Evolutionary conservation across 1,140 invertebrate genomes (phyloP), one percentile per base, ranked within the genome.

Genomic region (Zaprionus lachaisei): DNA sequence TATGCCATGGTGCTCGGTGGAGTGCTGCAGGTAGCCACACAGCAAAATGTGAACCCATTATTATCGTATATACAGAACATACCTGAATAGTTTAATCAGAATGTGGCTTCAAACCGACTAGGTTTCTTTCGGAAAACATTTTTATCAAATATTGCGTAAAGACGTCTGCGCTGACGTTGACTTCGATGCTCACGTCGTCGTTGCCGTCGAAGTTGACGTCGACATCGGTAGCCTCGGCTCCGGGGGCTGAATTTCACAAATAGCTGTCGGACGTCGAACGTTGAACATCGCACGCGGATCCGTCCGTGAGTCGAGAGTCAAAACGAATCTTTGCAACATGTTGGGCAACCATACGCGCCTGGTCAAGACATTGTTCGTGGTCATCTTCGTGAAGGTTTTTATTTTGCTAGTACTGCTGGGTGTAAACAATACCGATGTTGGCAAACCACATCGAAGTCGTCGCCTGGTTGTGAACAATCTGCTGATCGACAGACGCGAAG

Each of bases 141-240:
- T 84, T 84, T 73, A 80, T 68, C 63, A 84, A 84, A 77, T 73
- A 80, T 74, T 66, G 34, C 49, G 20, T 6, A 56, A 54, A 41
- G 24, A 47, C 15, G 5, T 9, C 38, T 9, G n/a, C 31, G 47
- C 20, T 51, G 47, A 24, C 47, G 47, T n/a, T 22, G n/a, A 24
- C 47, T 20, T 9, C 64, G 55, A 22, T 15, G 34, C 11, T 7
- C n/a, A 24, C 31, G 34, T 5, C 22, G 26, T 26, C 15, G 51
- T 28, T 37, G 9, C 28, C 37, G 58, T 22, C 17, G 24, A 26
- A n/a, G 4, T 9, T 37, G 34, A 26, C 47, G 64, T 31, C 31
- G 14, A 12, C 41, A 55, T 24, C 34, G 47, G 31, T 22, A 7
- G 6, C 22, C 5, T 17, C 4, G 38, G 37, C 54, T 26, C 41